These are phyloP conservation scores for Drosophila repleta DNA, from an alignment of 1,140 invertebrate species.

Conservation along the genomic window DNA sequence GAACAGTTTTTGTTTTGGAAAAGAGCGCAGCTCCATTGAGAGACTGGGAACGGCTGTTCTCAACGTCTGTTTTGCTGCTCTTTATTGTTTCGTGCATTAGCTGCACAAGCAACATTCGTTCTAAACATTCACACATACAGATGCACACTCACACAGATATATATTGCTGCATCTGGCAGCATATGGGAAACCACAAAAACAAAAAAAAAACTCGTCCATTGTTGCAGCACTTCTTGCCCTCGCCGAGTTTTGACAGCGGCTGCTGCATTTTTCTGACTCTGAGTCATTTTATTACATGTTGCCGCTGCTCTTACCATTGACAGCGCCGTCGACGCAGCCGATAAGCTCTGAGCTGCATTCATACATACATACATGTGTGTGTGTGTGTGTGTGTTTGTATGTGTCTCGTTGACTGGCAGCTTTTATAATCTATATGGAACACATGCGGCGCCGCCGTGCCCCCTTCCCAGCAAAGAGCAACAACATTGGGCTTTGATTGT, in stretches of 20 bases:
- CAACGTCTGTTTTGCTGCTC: conserved; percentile 43
- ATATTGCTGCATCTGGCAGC: conserved; percentile 61
- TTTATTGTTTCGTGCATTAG: conserved; percentile 64
- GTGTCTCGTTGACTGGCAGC: conserved; percentile 24
- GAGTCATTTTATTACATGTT: conserved; percentile 48
- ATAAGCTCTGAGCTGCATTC: conserved; percentile 46
- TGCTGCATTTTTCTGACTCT: conserved; percentile 47
- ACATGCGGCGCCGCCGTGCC: conserved; percentile 41
- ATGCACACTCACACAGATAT: conserved; percentile 27
- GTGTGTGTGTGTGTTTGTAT: too few species aligned
- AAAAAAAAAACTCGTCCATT: conserved; percentile 59
- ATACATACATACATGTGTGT: background rate
- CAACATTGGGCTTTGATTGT: conserved; percentile 38
- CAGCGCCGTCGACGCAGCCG: conserved; percentile 37
- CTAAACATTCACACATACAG: conserved; percentile 25
- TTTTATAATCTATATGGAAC: conserved; percentile 70
- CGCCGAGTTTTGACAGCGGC: conserved; percentile 48
- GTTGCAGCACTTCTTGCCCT: conserved; percentile 66
- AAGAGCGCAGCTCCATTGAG: conserved; percentile 3
- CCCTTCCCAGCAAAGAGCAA: conserved; percentile 19
- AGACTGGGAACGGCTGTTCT: conserved; percentile 43
- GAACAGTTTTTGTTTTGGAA: conserved; percentile 25
- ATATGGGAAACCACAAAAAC: conserved; percentile 60
- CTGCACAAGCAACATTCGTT: conserved; percentile 53
- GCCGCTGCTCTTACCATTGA: conserved; percentile 39